Evolutionary conservation across 1,140 invertebrate genomes (phyloP).

Genomic region (Neodiprion pinetum): DNA sequence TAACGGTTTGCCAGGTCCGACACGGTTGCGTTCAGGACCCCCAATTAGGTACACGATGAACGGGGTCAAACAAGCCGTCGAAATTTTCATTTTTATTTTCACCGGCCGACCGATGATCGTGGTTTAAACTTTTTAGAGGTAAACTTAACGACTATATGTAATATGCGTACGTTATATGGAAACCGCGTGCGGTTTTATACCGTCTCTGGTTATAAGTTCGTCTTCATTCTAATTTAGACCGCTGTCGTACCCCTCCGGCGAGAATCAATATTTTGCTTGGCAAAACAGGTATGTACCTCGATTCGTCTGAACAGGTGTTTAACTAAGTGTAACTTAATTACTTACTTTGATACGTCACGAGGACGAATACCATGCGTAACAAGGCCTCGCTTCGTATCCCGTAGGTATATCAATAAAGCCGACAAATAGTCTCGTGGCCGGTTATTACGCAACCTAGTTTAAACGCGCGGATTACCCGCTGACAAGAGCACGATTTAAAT

Average conservation of each 20-base stretch:
- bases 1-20: slow-evolving; percentile 35
- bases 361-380: background rate
- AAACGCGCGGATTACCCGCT: too few relatives aligned
- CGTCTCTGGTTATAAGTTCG: too few relatives aligned
- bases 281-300: background rate
- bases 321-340: background rate
- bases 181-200: too few relatives aligned
- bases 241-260: too few relatives aligned
- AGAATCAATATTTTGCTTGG: background rate
- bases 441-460: background rate
- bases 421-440: background rate
- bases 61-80: background rate
- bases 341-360: slow-evolving; percentile 5
- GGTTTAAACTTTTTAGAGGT: too few relatives aligned
- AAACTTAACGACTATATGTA: too few relatives aligned
- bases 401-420: background rate
- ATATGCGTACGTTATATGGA: too few relatives aligned
- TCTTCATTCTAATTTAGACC: too few relatives aligned
- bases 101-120: too few relatives aligned
- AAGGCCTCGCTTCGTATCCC: background rate
- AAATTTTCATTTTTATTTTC: background rate
- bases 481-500: too few relatives aligned
- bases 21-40: slow-evolving; percentile 23
- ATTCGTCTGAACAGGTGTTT: slow-evolving; percentile 6
- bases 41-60: background rate